Evolutionary conservation across 2,113 vertebrate genomes (phyloP).

Genomic region (Perca fluviatilis): DNA sequence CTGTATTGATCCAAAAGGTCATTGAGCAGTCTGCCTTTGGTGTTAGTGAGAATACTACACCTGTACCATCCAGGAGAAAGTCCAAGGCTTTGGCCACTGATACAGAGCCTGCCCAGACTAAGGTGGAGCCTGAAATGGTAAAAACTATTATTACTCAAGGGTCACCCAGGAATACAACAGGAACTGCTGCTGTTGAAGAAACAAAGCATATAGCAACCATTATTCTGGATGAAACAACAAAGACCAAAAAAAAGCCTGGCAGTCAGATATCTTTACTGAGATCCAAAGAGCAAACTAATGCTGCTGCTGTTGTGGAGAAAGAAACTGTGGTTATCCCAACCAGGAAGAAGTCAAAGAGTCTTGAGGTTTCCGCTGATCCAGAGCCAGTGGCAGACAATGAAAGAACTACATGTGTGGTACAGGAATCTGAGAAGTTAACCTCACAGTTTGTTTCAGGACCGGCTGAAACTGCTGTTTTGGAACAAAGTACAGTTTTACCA

Average conservation of each 20-base stretch:
- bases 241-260: not conserved
- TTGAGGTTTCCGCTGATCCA: not conserved
- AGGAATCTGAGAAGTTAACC: not conserved
- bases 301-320: not conserved
- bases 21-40: not conserved
- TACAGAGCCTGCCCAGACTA: slow-evolving; percentile 16
- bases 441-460: not conserved
- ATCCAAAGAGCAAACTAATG: not conserved
- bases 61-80: slow-evolving; percentile 40
- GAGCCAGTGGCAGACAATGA: not conserved
- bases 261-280: not conserved
- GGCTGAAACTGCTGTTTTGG: not conserved
- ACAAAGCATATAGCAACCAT: not conserved
- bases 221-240: no score
- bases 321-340: not conserved
- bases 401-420: no score
- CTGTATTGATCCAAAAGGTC: not conserved
- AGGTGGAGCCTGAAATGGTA: not conserved
- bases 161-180: not conserved
- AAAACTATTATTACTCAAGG: not conserved
- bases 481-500: not conserved
- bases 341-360: not conserved
- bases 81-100: slow-evolving; percentile 10
- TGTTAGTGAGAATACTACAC: slow-evolving; percentile 14
- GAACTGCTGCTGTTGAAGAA: slow-evolving; percentile 8